phyloP scores from a whole-genome alignment of 2,113 vertebrate species.

The Hyperoodon ampullatus region DNA sequence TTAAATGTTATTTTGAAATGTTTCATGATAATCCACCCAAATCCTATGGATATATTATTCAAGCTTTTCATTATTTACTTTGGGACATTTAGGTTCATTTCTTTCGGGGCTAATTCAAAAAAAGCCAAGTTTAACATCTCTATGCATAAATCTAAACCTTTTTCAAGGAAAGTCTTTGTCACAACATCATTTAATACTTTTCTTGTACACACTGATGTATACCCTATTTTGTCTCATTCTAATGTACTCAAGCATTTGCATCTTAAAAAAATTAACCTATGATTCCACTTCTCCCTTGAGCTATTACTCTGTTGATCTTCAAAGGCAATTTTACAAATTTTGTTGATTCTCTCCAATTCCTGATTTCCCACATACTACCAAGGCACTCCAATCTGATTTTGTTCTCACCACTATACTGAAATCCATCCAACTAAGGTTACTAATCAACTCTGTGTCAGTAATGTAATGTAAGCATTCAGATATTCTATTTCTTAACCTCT shows the following conservation, averaged over 20 bases:
- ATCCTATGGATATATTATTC: background rate
- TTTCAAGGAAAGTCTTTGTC: background rate
- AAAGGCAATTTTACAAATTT: background rate
- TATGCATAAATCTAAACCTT: conserved; percentile 2
- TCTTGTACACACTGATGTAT: background rate
- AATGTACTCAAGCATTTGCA: background rate
- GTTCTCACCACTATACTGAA: background rate
- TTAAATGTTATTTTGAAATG: background rate
- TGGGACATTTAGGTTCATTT: background rate
- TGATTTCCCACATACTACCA: background rate
- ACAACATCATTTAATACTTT: background rate
- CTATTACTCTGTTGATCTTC: background rate
- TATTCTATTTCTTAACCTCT: background rate
- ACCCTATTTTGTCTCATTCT: background rate
- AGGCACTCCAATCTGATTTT: background rate
- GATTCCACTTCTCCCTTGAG: background rate
- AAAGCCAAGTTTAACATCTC: background rate
- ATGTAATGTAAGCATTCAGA: background rate
- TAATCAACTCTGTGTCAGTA: background rate
- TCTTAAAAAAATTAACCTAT: background rate
- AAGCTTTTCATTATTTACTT: conserved; percentile 4
- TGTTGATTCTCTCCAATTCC: background rate
- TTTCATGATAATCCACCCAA: background rate
- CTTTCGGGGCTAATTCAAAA: background rate
- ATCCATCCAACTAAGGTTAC: background rate